Evolutionary conservation across 2,797 vertebrate species (phyloP), one percentile per base, ranked within the genome.

Genomic region (Enteromius anoplus): DNA sequence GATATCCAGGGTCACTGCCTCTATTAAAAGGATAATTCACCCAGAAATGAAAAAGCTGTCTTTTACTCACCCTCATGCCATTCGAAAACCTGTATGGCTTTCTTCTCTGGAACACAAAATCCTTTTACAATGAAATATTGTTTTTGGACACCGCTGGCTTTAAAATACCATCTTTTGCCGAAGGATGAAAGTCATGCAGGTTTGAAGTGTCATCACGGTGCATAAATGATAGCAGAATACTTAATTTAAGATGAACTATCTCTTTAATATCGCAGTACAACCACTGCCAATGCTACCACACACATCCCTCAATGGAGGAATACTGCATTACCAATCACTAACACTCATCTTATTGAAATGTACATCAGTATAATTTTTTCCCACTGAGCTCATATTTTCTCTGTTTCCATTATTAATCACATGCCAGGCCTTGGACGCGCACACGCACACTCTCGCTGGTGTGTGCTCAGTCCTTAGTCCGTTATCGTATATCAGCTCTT

Each of bases 231-330:
- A 11, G 40, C 75, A 77, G 37, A 65, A 78, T 51, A 10, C 14
- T 37, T 0, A 1, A 49, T 78, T 49, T 34, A 4, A 49, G 60
- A 29, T 78, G 62, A 15, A 66, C 26, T 51, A 37, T 78, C 45
- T 84, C 58, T 84, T 85, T 88, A 76, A 88, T 89, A 87, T 88
- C 81, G 86, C 91, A 88, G 91, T 87, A 78, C 85, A 90, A 89
- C 89, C 87, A 88, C 88, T 91, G 84, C 84, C 84, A 85, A 51
- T 80, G 87, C 90, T 84, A 66, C 68, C n/a, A 76, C 88, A 87
- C 86, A 85, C 86, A 65, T 86, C 73, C 84, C 75, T 82, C 37
- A 6, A 55, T 26, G 53, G 45, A 78, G 58, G 68, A 77, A 64
- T 65, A 53, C 71, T 75, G 60, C 55, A 62, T 58, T 45, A 81